Conservation (phyloP, 2,797 vertebrate genomes). For the Tenualosa thibaudeaui region DNA sequence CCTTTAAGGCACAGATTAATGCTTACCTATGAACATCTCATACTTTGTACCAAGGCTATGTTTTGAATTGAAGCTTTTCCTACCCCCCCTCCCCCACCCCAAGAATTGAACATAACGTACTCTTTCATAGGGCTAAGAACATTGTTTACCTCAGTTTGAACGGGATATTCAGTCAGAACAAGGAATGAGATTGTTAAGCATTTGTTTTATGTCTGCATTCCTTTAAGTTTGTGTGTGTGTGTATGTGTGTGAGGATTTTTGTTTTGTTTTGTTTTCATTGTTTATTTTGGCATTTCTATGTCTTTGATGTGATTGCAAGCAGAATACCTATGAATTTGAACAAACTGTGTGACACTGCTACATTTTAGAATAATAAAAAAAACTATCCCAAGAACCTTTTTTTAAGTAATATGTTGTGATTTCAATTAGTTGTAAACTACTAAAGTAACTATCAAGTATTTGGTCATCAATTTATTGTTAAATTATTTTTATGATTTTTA, state of each 20-base stretch:
- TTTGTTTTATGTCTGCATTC: slow-evolving; percentile 10
- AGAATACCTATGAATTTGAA: not conserved
- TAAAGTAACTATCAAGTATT: too few relatives aligned
- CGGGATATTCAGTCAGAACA: not conserved
- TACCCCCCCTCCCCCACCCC: not conserved
- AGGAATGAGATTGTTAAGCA: not conserved
- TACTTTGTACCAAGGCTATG: not conserved
- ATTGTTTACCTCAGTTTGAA: slow-evolving; percentile 14
- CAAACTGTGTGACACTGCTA: not conserved
- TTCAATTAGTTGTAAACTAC: too few relatives aligned
- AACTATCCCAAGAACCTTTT: not conserved
- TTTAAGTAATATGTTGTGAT: too few relatives aligned
- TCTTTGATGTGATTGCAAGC: not conserved
- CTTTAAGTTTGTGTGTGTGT: not conserved
- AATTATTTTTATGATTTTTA: too few relatives aligned
- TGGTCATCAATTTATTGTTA: too few relatives aligned
- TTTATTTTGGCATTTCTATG: not conserved
- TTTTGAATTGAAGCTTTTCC: not conserved
- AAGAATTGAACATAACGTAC: not conserved
- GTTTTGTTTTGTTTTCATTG: not conserved
- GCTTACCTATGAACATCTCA: not conserved
- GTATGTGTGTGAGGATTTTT: not conserved
- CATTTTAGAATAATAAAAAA: not conserved
- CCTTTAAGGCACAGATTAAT: not conserved
- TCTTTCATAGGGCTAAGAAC: slow-evolving; percentile 14